Percentiles rank a stretch among this genome's conserved stretches.
phyloP scores from a whole-genome alignment of 2,888 invertebrate genomes.

The Tricholauxania praeusta region DNA sequence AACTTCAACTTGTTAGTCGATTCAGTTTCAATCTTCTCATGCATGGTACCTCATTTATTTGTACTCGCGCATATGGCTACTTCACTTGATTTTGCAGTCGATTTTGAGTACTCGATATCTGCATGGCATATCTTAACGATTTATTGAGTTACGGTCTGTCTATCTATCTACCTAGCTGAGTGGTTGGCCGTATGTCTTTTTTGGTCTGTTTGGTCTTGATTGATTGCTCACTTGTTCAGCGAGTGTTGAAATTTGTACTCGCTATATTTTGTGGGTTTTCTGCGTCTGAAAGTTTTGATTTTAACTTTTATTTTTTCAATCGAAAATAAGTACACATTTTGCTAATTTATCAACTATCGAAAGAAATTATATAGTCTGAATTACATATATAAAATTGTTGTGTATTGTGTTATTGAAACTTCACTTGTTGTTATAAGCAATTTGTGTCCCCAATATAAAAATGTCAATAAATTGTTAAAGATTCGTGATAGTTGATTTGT shows the following conservation, averaged over 20 bases:
- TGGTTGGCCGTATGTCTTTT: slow-evolving; percentile 3
- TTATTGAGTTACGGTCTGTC: slow-evolving; percentile 9
- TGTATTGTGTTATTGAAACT: too few species aligned
- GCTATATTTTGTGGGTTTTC: neutral
- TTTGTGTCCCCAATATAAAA: too few species aligned
- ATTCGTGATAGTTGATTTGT: too few species aligned
- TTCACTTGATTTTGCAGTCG: slow-evolving; percentile 13
- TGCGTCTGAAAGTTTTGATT: neutral
- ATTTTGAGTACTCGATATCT: neutral
- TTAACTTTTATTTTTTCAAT: slow-evolving; percentile 27
- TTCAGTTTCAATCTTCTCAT: neutral
- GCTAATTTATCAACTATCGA: slow-evolving; percentile 22
- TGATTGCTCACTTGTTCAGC: slow-evolving; percentile 32
- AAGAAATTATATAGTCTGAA: neutral
- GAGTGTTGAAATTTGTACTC: slow-evolving; percentile 29
- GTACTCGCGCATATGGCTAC: neutral
- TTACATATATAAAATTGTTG: neutral
- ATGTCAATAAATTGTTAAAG: too few species aligned
- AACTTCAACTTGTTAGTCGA: neutral
- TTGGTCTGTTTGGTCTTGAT: slow-evolving; percentile 10
- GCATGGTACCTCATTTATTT: neutral
- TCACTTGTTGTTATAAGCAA: too few species aligned
- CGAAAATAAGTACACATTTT: slow-evolving; percentile 7
- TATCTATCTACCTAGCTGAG: slow-evolving; percentile 7
- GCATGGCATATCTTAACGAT: slow-evolving; percentile 19